Base-by-base conservation (phyloP, 2,888 invertebrate genomes). In the Melangyna quadrimaculata region DNA sequence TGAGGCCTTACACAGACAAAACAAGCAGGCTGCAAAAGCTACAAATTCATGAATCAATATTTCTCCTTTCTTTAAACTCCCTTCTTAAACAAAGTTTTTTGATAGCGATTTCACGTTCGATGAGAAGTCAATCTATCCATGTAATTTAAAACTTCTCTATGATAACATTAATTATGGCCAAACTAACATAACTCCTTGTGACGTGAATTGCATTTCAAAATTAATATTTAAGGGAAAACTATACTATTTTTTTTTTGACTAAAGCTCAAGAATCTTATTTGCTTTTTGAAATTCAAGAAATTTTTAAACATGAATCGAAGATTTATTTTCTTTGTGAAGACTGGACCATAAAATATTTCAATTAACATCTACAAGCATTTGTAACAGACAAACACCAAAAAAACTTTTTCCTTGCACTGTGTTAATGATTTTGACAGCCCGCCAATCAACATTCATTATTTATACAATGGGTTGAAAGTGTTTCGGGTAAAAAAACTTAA, bases 71-170 rank as follows among this genome's bases (percentile, higher is more conserved):
- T 73, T 48, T 73, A 19, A 45, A 82, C 51, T 57, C 40, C 10
- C 69, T 77, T 32, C 7, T 53, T 22, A 43, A 48, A 37, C 24
- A 72, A 45, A 67, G 6, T 83, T 83, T 83, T 81, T 81, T 75
- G 53, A 45, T 77, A 70, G 35, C 51, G 78, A 83, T 69, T 55
- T 78, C 19, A 70, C 40, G 57, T 78, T 74, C 63, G 78, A 84
- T 74, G 63, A 78, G 27, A 78, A 83, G 70, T 53, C 67, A 51
- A 53, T 78, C 22, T 63, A 19, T 19, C 45, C 7, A 7, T 67
- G 65, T 55, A 57, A 75, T 55, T 53, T 65, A 10, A 61, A 32
- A 6, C 32, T 32, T 8, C 32, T 32, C 6, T 32, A 32, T 32
- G 8, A 32, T 1, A 32, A 32, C 32, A 32, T 32, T 7, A 32